Base-by-base conservation (phyloP, 2,113 vertebrate species). In the Chrysochloris asiatica region DNA sequence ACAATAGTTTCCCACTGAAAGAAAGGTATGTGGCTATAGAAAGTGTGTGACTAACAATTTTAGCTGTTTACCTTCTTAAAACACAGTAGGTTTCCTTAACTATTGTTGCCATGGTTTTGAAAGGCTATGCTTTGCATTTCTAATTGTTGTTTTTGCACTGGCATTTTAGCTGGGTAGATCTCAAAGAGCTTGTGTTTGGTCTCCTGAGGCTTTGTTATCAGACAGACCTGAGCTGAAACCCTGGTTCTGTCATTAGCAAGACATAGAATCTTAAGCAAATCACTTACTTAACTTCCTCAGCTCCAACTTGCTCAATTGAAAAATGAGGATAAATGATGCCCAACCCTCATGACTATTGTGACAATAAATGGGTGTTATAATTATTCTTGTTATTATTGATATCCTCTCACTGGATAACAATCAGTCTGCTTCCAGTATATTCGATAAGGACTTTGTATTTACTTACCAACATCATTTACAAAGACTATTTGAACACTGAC, bases 101-200 rank as follows among this genome's bases (percentile, higher is more conserved):
- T 54, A 36, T 93, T 67, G 79, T 95, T 88, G 86, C 80, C 92
- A 88, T 80, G 93, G 88, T 77, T 80, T 86, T 88, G 75, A 91
- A 92, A 93, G 92, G 77, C 36, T 61, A 83, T 0, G 7, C 73
- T 28, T 41, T 43, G 13, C 1, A 3, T 79, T 93, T 95, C 79
- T 91, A 87, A 92, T 83, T 72, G 80, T 54, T 90, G 90, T 94
- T 94, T 87, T 26, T 33, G 61, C 72, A 82, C 41, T 77, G 63
- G 56, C 36, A 28, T 28, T 79, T 47, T 47, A 30, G 36, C 69
- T 69, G 21, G 73, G 47, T 43, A 48, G 85, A 59, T 80, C 80
- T 90, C 69, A 30, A 24, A 84, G 95, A 48, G 36, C 61, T 81
- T 65, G 48, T 63, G 56, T 91, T 77, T 61, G 52, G 48, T 67